A percentile compares a stretch with the other conserved stretches of the same genome.
These are phyloP conservation scores for Acanthosepion esculentum DNA, from an alignment of 2,888 invertebrate species.

Conservation along the genomic window DNA sequence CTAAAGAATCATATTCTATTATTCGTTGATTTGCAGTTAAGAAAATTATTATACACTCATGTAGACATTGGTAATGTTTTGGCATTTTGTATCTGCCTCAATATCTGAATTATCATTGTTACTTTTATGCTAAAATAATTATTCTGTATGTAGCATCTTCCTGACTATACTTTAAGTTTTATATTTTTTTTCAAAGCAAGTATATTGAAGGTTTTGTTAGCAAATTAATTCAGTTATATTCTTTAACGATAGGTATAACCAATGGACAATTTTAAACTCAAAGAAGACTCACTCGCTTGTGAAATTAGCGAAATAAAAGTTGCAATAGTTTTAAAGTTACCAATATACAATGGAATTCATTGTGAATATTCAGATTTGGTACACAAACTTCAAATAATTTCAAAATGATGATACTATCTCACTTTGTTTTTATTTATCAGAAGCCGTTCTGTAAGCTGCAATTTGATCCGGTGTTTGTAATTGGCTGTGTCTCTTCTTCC, in stretches of 20 bases:
- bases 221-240: too few relatives aligned
- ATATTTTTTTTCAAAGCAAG: too few relatives aligned
- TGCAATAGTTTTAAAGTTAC: neutral
- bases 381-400: neutral
- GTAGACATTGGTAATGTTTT: too few relatives aligned
- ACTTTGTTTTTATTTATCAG: neutral
- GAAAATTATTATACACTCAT: too few relatives aligned
- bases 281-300: neutral
- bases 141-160: too few relatives aligned
- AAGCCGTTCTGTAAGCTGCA: constrained; percentile 41
- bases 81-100: too few relatives aligned
- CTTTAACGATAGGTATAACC: neutral
- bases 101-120: too few relatives aligned
- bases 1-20: too few relatives aligned
- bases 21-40: too few relatives aligned
- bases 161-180: too few relatives aligned
- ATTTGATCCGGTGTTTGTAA: constrained; percentile 38
- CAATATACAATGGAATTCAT: neutral
- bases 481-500: constrained; percentile 44
- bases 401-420: neutral
- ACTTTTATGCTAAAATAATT: too few relatives aligned
- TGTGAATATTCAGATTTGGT: neutral
- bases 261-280: neutral
- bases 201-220: too few relatives aligned
- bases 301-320: neutral